These are phyloP conservation scores for Callinectes sapidus DNA, from an alignment of 2,888 invertebrate genomes.

Conservation along the genomic window DNA sequence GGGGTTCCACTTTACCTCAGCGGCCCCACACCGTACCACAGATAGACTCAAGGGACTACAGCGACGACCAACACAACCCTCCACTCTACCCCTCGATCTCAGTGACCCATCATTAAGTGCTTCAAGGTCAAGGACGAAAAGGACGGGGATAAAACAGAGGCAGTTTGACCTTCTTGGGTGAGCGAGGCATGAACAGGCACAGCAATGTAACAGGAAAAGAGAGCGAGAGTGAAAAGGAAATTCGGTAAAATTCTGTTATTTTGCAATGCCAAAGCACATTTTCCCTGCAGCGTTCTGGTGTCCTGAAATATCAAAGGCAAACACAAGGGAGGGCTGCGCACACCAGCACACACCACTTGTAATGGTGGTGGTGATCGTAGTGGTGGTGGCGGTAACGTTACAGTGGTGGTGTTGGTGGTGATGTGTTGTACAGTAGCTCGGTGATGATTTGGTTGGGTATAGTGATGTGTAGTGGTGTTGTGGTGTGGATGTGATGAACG, in stretches of 20 bases:
- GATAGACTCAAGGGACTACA: too few relatives aligned
- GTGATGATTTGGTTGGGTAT: not conserved
- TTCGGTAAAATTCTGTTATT: constrained; percentile 5
- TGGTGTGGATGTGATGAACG: not conserved
- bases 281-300: constrained; percentile 13
- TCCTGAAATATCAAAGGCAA: constrained; percentile 7
- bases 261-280: constrained; percentile 22
- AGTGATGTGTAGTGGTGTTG: not conserved
- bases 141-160: not conserved
- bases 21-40: too few relatives aligned
- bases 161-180: not conserved
- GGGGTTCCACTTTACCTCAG: too few relatives aligned
- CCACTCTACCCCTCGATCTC: not conserved
- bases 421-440: not conserved
- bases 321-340: not conserved
- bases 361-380: not conserved
- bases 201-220: not conserved
- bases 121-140: not conserved
- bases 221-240: not conserved
- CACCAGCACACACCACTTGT: not conserved
- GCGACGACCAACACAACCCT: too few relatives aligned
- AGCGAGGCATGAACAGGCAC: not conserved
- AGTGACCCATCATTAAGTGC: not conserved
- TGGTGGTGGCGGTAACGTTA: too few relatives aligned
- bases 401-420: not conserved